Conservation (phyloP, 2,888 invertebrate species). For the Melikaiella ostensackeni region DNA sequence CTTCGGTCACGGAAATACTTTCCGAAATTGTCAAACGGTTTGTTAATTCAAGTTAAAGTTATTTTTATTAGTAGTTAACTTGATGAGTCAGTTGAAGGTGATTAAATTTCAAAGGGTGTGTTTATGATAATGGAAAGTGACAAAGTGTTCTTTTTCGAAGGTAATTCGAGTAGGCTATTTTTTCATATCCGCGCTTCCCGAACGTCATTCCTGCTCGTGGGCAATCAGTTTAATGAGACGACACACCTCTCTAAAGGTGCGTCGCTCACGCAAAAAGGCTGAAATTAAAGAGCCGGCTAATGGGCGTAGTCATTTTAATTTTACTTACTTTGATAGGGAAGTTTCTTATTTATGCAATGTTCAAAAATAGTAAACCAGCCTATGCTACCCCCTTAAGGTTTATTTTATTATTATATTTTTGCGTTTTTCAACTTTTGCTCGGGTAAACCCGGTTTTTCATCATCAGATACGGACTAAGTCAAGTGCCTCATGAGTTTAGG, state of each 20-base stretch:
- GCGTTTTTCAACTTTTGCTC: too few relatives aligned
- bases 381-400: too few relatives aligned
- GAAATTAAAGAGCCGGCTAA: neutral
- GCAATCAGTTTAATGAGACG: slow-evolving; percentile 32
- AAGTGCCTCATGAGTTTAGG: too few relatives aligned
- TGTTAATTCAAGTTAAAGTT: neutral
- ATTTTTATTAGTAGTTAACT: neutral
- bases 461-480: too few relatives aligned
- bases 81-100: neutral
- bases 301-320: neutral
- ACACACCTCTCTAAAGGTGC: slow-evolving; percentile 26
- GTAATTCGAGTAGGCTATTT: slow-evolving; percentile 30
- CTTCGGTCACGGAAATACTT: too few relatives aligned
- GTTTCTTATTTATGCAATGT: neutral
- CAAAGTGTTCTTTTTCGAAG: slow-evolving; percentile 28
- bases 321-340: neutral
- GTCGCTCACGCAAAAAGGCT: slow-evolving; percentile 5
- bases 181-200: slow-evolving; percentile 13
- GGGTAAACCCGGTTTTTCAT: too few relatives aligned
- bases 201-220: slow-evolving; percentile 25
- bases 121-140: slow-evolving; percentile 21
- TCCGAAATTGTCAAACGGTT: neutral
- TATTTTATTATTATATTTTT: too few relatives aligned
- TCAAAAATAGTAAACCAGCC: neutral
- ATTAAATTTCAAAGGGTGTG: slow-evolving; percentile 1